A percentile compares a stretch with the other conserved stretches of the same genome.
Conservation (phyloP, 1,140 invertebrate genomes). For the Atta colombica region DNA sequence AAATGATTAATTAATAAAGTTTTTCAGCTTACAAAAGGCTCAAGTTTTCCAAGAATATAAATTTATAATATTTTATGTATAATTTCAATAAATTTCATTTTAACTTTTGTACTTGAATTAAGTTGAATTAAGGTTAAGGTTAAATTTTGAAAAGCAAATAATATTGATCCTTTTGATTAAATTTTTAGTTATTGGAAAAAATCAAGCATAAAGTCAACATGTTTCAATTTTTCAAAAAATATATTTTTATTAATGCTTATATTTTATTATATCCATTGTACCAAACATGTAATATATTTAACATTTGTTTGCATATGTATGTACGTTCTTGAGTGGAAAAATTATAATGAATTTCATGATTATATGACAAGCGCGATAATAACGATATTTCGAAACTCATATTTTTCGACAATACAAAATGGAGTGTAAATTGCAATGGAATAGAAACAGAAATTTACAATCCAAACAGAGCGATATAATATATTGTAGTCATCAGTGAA, state of each 20-base stretch:
- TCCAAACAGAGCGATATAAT: constrained; percentile 8
- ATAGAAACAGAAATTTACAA: constrained; percentile 38
- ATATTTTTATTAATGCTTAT: neutral
- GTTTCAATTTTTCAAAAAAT: neutral
- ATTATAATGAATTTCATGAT: neutral
- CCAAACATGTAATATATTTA: neutral
- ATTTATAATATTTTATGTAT: neutral
- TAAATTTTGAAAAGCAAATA: constrained; percentile 2
- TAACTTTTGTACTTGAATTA: neutral
- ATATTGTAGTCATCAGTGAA: neutral
- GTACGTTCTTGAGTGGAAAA: neutral
- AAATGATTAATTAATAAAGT: neutral
- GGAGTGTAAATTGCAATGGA: constrained; percentile 35
- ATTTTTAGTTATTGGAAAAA: neutral
- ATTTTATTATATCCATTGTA: neutral
- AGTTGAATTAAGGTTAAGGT: neutral
- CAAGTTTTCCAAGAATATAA: neutral
- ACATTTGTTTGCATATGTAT: neutral
- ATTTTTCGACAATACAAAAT: constrained; percentile 33
- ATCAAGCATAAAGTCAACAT: neutral
- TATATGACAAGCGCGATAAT: constrained; percentile 11
- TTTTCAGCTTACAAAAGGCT: neutral
- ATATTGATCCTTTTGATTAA: neutral
- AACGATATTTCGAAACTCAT: constrained; percentile 28
- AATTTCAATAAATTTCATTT: neutral